Base-by-base conservation (phyloP, 2,797 vertebrate genomes). In the Chanos chanos region DNA sequence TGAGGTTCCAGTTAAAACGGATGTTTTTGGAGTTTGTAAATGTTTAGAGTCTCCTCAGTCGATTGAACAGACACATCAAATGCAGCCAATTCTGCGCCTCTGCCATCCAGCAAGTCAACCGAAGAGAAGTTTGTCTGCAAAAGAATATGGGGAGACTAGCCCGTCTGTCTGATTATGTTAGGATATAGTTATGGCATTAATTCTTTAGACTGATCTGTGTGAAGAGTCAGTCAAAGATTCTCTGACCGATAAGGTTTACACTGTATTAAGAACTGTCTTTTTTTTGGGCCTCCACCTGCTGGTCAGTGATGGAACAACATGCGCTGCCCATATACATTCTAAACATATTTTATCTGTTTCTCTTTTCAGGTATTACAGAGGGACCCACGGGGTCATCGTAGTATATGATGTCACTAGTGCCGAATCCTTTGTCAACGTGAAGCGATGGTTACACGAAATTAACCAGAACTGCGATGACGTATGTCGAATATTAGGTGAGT, bases 401-500 rank as follows among this genome's bases (percentile, higher is more conserved):
- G 97, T 99, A 37, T 99, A 99, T 0, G 97, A 99, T 0, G 97
- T 99, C 81, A 97, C 94, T 15, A 99, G 96, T 8, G 96, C 97
- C 0, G 97, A 99, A 77, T 99, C 97, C 53, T 99, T 99, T 8
- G 97, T 99, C 80, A 99, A 99, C n/a, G 97, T 99, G 72, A 98
- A 99, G 77, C 91, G 97, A 81, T 99, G 97, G 97, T 87, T 99
- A 72, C 97, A 99, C 58, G 97, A 99, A 93, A 99, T 99, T 77
- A 99, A 97, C 88, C 95, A 98, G 80, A 99, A 99, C 58, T 99
- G 97, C 72, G 97, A 99, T 13, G 95, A 98, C 1, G 97, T 99
- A 58, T 98, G 97, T 85, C 89, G 95, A 81, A 99, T 99, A 97
- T 88, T 99, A 86, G 97, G 97, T 97, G 67, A 83, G 88, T 12